These are phyloP conservation scores for Onychostruthus taczanowskii DNA, from an alignment of 2,113 vertebrate genomes.

Conservation along the genomic window DNA sequence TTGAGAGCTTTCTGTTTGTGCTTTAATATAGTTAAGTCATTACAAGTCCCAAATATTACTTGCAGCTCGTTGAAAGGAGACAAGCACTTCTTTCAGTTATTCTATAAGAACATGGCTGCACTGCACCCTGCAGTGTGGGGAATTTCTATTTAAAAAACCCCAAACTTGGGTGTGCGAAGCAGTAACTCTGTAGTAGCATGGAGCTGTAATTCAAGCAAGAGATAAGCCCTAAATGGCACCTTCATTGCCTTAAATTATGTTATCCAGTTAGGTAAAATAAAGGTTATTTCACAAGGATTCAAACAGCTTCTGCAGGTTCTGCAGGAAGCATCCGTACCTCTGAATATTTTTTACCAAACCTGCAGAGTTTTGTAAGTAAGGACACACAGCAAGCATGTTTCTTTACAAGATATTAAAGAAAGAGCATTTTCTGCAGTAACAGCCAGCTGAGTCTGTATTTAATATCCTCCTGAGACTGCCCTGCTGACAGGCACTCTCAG, in stretches of 20 bases:
- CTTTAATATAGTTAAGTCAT: not conserved
- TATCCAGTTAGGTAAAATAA: not conserved
- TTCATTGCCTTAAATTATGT: not conserved
- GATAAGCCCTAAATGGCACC: not conserved
- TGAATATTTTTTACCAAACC: not conserved
- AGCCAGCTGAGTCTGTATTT: not conserved
- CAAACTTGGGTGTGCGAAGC: not conserved
- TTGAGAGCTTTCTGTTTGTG: not conserved
- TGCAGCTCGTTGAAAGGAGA: not conserved
- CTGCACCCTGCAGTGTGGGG: not conserved
- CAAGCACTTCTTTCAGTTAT: not conserved
- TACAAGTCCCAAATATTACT: not conserved
- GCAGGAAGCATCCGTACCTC: not conserved
- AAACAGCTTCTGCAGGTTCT: not conserved
- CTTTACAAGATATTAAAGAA: not conserved
- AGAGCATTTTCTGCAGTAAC: not conserved
- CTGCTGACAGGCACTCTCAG: not conserved
- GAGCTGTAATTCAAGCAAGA: not conserved
- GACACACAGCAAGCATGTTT: not conserved
- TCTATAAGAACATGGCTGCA: not conserved
- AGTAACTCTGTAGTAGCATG: not conserved
- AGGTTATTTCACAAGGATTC: not conserved
- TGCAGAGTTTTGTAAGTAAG: not conserved
- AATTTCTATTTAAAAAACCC: not conserved
- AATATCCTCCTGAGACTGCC: not conserved